A percentile compares a stretch with the other conserved stretches of the same genome.
These are phyloP conservation scores for Anableps anableps DNA, from an alignment of 2,797 vertebrate species.

Conservation along the genomic window DNA sequence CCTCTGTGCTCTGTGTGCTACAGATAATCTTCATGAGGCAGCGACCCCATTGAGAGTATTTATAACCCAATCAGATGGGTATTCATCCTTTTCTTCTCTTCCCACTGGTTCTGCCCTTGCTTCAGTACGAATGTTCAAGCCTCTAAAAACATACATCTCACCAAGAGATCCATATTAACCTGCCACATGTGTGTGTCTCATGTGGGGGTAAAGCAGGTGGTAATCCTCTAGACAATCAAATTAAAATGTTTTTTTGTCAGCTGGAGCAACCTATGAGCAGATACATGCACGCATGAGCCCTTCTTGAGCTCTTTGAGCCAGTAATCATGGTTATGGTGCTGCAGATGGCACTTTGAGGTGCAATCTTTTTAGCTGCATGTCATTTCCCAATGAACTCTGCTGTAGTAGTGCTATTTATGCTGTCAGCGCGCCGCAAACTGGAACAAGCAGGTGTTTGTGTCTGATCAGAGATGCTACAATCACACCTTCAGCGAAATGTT, in stretches of 20 bases:
- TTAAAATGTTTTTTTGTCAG: slow-evolving; percentile 8
- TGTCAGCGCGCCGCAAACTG: slow-evolving; percentile 19
- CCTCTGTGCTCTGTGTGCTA: slow-evolving; percentile 51
- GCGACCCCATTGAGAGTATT: slow-evolving; percentile 72
- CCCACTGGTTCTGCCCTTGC: slow-evolving; percentile 48
- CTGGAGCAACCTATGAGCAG: background rate
- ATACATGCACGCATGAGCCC: background rate
- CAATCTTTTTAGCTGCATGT: slow-evolving; percentile 41
- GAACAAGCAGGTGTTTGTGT: slow-evolving; percentile 21
- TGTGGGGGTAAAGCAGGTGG: slow-evolving; percentile 50
- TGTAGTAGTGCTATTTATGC: slow-evolving; percentile 40
- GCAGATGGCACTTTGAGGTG: slow-evolving; percentile 41
- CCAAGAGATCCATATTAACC: slow-evolving; percentile 22
- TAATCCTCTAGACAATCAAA: slow-evolving; percentile 25
- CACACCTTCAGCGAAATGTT: slow-evolving; percentile 32
- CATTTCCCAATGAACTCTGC: slow-evolving; percentile 22
- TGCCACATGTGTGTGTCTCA: slow-evolving; percentile 1
- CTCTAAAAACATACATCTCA: slow-evolving; percentile 36
- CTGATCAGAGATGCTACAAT: slow-evolving; percentile 26
- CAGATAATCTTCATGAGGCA: slow-evolving; percentile 68
- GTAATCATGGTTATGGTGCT: slow-evolving; percentile 29
- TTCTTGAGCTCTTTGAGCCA: slow-evolving; percentile 23
- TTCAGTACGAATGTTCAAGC: slow-evolving; percentile 36
- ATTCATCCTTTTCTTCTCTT: slow-evolving; percentile 65
- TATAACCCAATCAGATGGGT: slow-evolving; percentile 75